Evolutionary conservation across 2,888 invertebrate genomes (phyloP).

Genomic region (Oscheius sp.): DNA sequence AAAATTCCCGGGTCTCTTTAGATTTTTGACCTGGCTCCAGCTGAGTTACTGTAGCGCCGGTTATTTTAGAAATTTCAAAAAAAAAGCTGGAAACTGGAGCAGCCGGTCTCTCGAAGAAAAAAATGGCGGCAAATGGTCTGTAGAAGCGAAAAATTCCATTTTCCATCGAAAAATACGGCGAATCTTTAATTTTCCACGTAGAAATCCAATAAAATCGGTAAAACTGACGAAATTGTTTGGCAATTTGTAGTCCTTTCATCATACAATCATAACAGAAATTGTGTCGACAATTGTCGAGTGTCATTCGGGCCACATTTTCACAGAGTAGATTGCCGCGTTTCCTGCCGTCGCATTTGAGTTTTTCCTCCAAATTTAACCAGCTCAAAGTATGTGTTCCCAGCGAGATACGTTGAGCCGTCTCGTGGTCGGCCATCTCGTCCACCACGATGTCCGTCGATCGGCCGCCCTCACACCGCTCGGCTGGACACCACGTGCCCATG

Average conservation of each 20-base stretch:
- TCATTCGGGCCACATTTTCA: constrained; percentile 58
- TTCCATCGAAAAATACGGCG: neutral
- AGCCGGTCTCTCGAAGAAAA: no score
- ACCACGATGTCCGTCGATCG: constrained; percentile 55
- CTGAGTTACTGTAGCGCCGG: no score
- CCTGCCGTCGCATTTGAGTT: constrained; percentile 23
- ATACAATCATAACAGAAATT: constrained; percentile 59
- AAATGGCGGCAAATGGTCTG: no score
- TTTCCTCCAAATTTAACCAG: constrained; percentile 38
- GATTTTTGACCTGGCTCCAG: neutral
- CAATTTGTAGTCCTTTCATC: constrained; percentile 40
- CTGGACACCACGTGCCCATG: constrained; percentile 42
- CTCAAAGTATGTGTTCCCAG: constrained; percentile 39
- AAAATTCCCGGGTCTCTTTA: neutral
- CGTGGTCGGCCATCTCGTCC: constrained; percentile 49
- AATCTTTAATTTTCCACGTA: neutral
- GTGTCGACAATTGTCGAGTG: constrained; percentile 57
- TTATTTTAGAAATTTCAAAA: no score
- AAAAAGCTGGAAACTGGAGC: no score
- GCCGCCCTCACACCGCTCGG: constrained; percentile 48
- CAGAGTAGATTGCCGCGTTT: constrained; percentile 33
- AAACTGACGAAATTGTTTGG: constrained; percentile 14
- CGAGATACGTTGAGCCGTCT: constrained; percentile 38
- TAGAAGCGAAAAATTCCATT: no score
- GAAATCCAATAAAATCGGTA: neutral